Evolutionary conservation across 2,113 vertebrate species (phyloP).

Genomic region (Parus major): DNA sequence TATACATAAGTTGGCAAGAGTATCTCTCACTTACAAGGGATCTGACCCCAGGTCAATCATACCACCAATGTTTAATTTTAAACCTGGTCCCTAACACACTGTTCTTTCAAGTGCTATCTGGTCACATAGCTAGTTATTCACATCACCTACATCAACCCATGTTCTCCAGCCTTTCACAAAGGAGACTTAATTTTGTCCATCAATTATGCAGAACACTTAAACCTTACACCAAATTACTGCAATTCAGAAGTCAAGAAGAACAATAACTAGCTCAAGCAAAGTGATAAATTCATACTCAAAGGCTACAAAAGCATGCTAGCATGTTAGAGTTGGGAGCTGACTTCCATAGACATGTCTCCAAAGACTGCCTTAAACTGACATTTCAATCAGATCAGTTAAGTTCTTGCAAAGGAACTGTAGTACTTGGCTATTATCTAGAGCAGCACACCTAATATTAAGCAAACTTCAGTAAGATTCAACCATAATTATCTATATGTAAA

Average conservation of each 20-base stretch:
- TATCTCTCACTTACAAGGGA: background rate
- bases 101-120: background rate
- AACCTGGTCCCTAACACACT: background rate
- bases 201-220: background rate
- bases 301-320: background rate
- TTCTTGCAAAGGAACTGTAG: slow-evolving; percentile 14
- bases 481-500: background rate
- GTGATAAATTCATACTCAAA: background rate
- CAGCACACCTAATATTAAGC: background rate
- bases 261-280: background rate
- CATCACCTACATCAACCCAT: background rate
- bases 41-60: background rate
- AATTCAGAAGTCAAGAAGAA: background rate
- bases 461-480: background rate
- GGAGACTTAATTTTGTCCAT: background rate
- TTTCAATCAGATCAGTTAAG: background rate
- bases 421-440: background rate
- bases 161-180: background rate
- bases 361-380: background rate
- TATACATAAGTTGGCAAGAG: background rate
- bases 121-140: background rate
- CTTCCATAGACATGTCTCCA: background rate
- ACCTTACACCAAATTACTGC: background rate
- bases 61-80: background rate
- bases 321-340: background rate